A percentile compares a stretch with the other conserved stretches of the same genome.
Evolutionary conservation across 2,888 invertebrate genomes (phyloP).

Genomic region (Mythimna albipuncta): DNA sequence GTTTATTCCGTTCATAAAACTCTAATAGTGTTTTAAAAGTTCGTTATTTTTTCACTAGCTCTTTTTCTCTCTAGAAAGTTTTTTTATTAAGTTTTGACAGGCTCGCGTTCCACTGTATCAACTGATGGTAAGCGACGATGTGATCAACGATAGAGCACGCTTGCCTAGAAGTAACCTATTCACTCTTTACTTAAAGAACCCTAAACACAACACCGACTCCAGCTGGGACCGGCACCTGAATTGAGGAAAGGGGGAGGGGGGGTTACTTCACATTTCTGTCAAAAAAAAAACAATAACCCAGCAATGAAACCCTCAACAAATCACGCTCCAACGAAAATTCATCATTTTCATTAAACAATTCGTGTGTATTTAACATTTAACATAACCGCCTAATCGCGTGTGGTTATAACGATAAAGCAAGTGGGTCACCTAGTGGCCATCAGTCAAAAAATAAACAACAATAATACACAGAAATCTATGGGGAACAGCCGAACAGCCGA

Average conservation of each 20-base stretch:
- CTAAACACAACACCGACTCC: too few relatives aligned
- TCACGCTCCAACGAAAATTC: slow-evolving; percentile 53
- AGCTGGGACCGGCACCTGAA: too few relatives aligned
- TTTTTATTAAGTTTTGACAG: too few relatives aligned
- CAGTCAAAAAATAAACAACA: slow-evolving; percentile 85
- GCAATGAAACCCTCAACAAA: slow-evolving; percentile 44
- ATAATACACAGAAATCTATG: slow-evolving; percentile 78
- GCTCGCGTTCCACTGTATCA: too few relatives aligned
- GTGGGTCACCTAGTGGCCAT: slow-evolving; percentile 80
- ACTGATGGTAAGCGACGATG: too few relatives aligned
- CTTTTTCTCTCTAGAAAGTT: too few relatives aligned
- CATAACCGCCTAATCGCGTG: slow-evolving; percentile 77
- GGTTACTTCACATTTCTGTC: background rate
- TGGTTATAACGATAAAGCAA: slow-evolving; percentile 75
- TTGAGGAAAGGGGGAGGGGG: too few relatives aligned
- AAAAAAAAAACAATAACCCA: slow-evolving; percentile 51
- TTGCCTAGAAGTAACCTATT: too few relatives aligned
- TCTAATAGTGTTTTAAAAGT: background rate
- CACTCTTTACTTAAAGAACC: too few relatives aligned
- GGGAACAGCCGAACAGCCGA: slow-evolving; percentile 50
- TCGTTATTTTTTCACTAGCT: background rate
- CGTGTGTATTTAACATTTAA: slow-evolving; percentile 63
- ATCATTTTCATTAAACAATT: slow-evolving; percentile 61
- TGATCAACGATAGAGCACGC: too few relatives aligned
- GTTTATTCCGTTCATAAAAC: background rate